Conservation (phyloP, 2,113 vertebrate genomes). For the Perognathus longimembris region DNA sequence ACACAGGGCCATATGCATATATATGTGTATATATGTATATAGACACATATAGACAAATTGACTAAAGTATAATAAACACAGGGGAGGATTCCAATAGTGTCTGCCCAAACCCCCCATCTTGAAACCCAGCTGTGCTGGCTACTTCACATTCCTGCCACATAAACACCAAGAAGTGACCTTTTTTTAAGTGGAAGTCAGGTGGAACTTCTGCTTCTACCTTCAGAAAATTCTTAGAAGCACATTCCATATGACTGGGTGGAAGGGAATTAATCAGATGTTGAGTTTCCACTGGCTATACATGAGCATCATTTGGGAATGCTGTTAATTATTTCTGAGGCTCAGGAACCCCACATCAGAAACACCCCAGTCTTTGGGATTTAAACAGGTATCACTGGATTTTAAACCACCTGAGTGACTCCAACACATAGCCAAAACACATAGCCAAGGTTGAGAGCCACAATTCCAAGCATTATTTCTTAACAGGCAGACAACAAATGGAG, state of each 20-base stretch:
- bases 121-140: neutral
- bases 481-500: neutral
- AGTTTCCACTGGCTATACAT: neutral
- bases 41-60: no score
- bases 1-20: no score
- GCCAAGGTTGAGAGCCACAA: neutral
- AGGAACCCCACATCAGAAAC: neutral
- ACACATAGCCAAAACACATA: neutral
- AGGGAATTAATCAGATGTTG: neutral
- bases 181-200: neutral
- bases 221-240: slow-evolving; percentile 19
- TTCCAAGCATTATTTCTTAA: neutral
- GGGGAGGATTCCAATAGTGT: no score
- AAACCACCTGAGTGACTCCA: neutral
- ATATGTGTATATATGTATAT: no score
- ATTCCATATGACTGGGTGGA: neutral
- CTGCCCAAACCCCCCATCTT: no score
- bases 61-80: no score
- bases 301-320: neutral
- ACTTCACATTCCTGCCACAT: neutral
- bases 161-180: neutral
- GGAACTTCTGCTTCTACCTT: neutral
- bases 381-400: neutral
- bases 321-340: neutral
- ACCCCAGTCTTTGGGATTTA: neutral